phyloP scores from a whole-genome alignment of 2,113 vertebrate genomes.

The Myanophis thanlyinensis region DNA sequence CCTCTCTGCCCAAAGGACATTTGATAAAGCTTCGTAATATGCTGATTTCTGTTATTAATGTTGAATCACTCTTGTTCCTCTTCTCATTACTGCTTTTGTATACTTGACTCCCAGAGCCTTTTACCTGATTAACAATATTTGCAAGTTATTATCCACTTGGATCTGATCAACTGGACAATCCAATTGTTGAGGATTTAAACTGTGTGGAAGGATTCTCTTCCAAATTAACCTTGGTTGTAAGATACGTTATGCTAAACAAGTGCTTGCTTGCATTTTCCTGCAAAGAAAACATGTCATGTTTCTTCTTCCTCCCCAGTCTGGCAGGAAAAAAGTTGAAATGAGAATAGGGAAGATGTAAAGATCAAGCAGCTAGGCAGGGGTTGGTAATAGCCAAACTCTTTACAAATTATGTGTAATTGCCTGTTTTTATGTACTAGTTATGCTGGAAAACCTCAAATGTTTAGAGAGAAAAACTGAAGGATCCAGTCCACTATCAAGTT shows the following conservation, averaged over 20 bases:
- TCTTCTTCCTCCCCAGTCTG: not conserved
- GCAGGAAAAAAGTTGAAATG: not conserved
- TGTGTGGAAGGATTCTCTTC: not conserved
- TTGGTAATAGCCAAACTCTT: not conserved
- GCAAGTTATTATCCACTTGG: constrained; percentile 17
- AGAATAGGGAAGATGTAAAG: not conserved
- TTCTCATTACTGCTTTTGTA: constrained; percentile 51
- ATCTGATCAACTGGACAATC: constrained; percentile 12
- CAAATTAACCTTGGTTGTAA: not conserved
- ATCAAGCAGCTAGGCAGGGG: not conserved
- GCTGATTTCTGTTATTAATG: constrained; percentile 38
- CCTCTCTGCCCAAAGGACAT: not conserved
- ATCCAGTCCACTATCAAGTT: constrained; percentile 3
- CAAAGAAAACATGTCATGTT: not conserved
- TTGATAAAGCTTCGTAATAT: constrained; percentile 38
- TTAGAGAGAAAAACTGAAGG: fast-evolving
- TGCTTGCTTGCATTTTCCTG: not conserved
- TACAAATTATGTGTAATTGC: constrained; percentile 16
- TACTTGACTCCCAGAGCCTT: constrained; percentile 51
- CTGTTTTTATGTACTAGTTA: not conserved
- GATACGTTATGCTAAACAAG: not conserved
- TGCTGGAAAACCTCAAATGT: constrained; percentile 10
- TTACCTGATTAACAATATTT: constrained; percentile 3
- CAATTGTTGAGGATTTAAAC: not conserved
- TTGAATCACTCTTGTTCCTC: constrained; percentile 27